Evolutionary conservation across 2,888 invertebrate species (phyloP).

Genomic region (Ornithoptera priamus): DNA sequence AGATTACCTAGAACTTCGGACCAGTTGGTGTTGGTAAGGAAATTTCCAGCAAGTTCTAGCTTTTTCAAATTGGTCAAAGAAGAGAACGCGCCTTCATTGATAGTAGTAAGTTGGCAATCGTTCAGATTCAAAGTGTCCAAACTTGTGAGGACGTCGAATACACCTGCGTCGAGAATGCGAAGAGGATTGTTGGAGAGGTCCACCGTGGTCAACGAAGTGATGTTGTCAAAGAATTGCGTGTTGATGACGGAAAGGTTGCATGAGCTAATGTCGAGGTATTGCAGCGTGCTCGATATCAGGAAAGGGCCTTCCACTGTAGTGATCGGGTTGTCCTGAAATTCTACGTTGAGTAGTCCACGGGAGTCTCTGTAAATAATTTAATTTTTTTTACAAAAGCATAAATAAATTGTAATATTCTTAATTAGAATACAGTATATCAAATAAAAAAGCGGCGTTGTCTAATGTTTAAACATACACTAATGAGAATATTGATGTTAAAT

Average conservation of each 20-base stretch:
- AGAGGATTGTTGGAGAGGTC: slow-evolving; percentile 86
- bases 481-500: too few species aligned
- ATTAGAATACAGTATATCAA: too few species aligned
- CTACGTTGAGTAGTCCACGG: slow-evolving; percentile 84
- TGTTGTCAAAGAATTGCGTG: slow-evolving; percentile 83
- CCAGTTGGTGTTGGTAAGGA: slow-evolving; percentile 80
- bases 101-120: slow-evolving; percentile 81
- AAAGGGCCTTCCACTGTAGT: slow-evolving; percentile 82
- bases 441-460: too few species aligned
- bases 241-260: slow-evolving; percentile 82
- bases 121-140: slow-evolving; percentile 84
- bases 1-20: slow-evolving; percentile 81
- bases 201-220: slow-evolving; percentile 83
- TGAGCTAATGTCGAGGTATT: slow-evolving; percentile 84
- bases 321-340: slow-evolving; percentile 85
- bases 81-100: slow-evolving; percentile 79
- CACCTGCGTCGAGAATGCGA: slow-evolving; percentile 74
- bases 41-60: slow-evolving; percentile 82
- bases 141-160: slow-evolving; percentile 83
- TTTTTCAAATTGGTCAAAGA: slow-evolving; percentile 81
- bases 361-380: slow-evolving; percentile 77
- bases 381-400: not conserved
- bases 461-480: too few species aligned
- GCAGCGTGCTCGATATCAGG: slow-evolving; percentile 82
- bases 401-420: too few species aligned